Base-by-base conservation (phyloP, 2,888 invertebrate genomes). In the Phortica okadai region DNA sequence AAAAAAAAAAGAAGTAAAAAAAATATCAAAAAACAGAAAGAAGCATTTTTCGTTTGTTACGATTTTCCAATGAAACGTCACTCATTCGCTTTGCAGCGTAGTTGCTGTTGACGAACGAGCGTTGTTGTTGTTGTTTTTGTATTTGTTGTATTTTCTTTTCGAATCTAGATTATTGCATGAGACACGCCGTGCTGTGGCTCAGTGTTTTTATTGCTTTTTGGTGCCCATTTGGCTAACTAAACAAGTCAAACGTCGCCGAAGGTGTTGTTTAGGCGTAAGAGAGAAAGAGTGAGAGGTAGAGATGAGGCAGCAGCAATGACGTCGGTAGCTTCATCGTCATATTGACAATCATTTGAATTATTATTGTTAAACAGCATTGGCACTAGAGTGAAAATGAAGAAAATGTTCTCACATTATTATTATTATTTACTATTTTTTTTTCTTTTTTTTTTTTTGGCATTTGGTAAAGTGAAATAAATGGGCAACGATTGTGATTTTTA, bases 401-500 rank as follows among this genome's bases (percentile, higher is more conserved):
- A 54, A 74, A 72, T 56, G 6, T 77, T 77, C 77, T 77, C 77
- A 77, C 77, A 77, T 77, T 77, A 72, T 77, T 62, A 58, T 70
- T 54, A 33, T 33, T 33, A 33, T 33, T 33, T 33, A 4, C 2
- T 33, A 33, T 33, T 33, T 33, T 4, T 33, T 33, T 33, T 33
- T 33, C 3, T 33, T 33, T 33, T 33, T 33, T 77, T 56, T 56
- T 66, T 73, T 58, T 50, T 66, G 73, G 74, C 73, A 67, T 78
- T 79, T 81, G 77, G 82, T 76, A 84, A 82, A 83, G 84, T 82
- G 83, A 83, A 84, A 84, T 84, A 84, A 84, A 84, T 84, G 81
- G 83, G 80, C 81, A 82, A 78, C 78, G 81, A 83, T 84, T 84
- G 83, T 78, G 78, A 79, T 81, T 74, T 33, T 80, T 76, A 70